phyloP scores from a whole-genome alignment of 1,140 invertebrate species.

The Pararge aegeria region DNA sequence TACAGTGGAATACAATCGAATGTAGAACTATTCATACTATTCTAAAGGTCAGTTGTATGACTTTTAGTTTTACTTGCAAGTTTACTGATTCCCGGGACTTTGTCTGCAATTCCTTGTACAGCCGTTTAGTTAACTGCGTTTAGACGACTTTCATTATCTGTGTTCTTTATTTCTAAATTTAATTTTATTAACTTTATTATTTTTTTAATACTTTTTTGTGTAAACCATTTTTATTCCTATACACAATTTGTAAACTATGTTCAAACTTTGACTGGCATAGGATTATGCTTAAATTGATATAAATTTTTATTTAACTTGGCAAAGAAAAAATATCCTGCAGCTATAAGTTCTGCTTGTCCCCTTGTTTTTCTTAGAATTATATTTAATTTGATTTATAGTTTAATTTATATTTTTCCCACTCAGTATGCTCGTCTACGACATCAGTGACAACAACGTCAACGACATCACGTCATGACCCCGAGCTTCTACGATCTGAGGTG shows the following conservation, averaged over 20 bases:
- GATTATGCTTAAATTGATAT: no score
- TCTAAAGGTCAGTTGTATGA: conserved; percentile 20
- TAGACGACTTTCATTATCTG: no score
- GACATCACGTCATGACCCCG: conserved; percentile 96
- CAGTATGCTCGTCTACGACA: conserved; percentile 95
- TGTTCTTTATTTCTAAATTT: no score
- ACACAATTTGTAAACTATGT: no score
- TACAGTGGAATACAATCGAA: conserved; percentile 21
- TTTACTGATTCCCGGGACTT: not conserved
- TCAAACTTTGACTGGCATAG: no score
- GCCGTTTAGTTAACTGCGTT: no score
- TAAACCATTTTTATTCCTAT: no score
- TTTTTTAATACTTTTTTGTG: no score
- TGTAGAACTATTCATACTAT: conserved; percentile 22
- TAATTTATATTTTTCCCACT: conserved; percentile 9
- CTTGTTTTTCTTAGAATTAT: not conserved
- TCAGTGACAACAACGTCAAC: conserved; percentile 80
- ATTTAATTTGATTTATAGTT: not conserved
- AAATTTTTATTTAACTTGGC: no score
- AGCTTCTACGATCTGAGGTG: conserved; percentile 95
- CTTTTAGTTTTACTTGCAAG: not conserved
- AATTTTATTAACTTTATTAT: no score
- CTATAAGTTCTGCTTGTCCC: no score
- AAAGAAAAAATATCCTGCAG: no score
- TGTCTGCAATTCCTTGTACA: not conserved